Evolutionary conservation across 2,888 invertebrate genomes (phyloP).

Genomic region (Tipula lateralis): DNA sequence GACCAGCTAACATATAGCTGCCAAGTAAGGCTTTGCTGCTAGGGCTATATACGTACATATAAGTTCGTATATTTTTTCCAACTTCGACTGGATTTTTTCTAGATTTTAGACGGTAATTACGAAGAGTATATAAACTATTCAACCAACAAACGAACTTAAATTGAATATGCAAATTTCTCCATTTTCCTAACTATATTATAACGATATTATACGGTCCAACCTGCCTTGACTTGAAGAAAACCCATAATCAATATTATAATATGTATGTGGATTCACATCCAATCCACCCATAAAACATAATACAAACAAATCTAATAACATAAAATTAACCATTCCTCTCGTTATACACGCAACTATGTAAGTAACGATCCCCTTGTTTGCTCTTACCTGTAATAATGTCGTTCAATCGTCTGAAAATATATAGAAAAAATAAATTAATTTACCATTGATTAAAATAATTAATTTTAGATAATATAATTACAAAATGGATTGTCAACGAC

Average conservation of each 20-base stretch:
- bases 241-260: too few species aligned
- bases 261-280: neutral
- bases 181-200: neutral
- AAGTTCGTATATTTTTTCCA: too few species aligned
- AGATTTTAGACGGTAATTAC: too few species aligned
- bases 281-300: neutral
- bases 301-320: neutral
- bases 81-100: too few species aligned
- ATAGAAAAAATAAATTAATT: neutral
- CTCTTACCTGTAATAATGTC: slow-evolving; percentile 3
- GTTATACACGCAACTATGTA: neutral
- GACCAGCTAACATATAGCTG: too few species aligned
- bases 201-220: neutral
- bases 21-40: too few species aligned
- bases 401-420: neutral
- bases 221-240: neutral
- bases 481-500: neutral
- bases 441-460: neutral
- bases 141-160: neutral
- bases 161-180: neutral
- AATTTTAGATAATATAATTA: neutral
- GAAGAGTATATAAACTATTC: too few species aligned
- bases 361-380: neutral
- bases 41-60: too few species aligned
- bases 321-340: neutral